Conservation (phyloP, 2,113 vertebrate genomes). For the Cynocephalus volans region DNA sequence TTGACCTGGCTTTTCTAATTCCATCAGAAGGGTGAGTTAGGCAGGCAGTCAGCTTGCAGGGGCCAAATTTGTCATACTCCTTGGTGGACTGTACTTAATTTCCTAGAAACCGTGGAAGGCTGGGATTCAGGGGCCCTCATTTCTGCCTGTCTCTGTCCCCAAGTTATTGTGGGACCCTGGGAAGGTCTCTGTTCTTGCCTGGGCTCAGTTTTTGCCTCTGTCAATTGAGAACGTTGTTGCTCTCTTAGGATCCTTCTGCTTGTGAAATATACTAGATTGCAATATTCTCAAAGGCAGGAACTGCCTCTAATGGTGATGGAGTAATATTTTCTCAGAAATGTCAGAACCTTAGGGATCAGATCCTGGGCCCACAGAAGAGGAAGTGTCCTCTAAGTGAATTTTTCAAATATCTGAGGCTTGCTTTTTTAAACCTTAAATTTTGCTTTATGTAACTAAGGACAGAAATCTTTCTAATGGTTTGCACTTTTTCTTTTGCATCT, state of each 20-base stretch:
- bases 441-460: neutral
- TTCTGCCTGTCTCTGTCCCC: neutral
- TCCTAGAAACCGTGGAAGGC: neutral
- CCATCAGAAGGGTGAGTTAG: neutral
- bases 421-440: neutral
- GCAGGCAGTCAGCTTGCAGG: neutral
- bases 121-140: neutral
- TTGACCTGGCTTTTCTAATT: neutral
- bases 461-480: neutral
- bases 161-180: neutral
- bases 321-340: neutral
- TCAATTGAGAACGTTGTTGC: neutral
- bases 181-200: neutral
- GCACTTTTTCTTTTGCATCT: neutral
- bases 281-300: neutral
- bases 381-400: neutral
- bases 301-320: neutral
- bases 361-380: neutral
- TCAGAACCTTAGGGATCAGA: neutral
- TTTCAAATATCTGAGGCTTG: neutral
- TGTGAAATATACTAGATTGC: neutral
- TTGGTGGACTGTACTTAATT: neutral
- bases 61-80: neutral
- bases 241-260: neutral
- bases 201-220: neutral